Percentiles rank a stretch among this genome's conserved stretches.
Conservation (phyloP, 2,888 invertebrate species). For the Eupelmus urozonus region DNA sequence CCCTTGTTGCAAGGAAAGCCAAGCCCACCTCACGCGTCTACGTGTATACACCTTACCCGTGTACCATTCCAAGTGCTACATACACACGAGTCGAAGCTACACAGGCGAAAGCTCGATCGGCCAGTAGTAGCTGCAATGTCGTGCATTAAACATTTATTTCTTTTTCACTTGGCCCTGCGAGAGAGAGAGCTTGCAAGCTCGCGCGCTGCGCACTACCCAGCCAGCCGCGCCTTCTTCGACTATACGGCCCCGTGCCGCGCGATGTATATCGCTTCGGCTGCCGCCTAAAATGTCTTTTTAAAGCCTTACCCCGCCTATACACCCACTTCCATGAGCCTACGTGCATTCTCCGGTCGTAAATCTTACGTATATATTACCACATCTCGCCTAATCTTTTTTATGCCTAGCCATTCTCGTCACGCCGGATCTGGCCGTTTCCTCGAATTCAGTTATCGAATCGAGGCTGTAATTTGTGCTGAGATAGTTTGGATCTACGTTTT, state of each 20-base stretch:
- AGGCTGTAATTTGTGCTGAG: too few relatives aligned
- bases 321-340: neutral
- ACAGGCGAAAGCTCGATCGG: neutral
- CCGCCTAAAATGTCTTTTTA: neutral
- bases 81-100: too few relatives aligned
- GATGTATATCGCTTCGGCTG: neutral
- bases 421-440: too few relatives aligned
- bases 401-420: too few relatives aligned
- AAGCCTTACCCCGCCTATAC: neutral
- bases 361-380: neutral
- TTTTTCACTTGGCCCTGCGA: constrained; percentile 12
- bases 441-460: too few relatives aligned
- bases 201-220: neutral
- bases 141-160: constrained; percentile 35
- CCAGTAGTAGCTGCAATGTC: neutral
- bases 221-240: neutral
- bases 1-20: neutral
- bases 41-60: too few relatives aligned
- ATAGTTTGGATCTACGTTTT: too few relatives aligned
- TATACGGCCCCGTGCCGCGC: neutral
- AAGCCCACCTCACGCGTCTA: too few relatives aligned
- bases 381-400: too few relatives aligned
- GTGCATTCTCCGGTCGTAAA: neutral
- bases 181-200: neutral
- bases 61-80: neutral